These are phyloP conservation scores for Buceros bicornis DNA, from an alignment of 2,797 vertebrate species.

Conservation along the genomic window DNA sequence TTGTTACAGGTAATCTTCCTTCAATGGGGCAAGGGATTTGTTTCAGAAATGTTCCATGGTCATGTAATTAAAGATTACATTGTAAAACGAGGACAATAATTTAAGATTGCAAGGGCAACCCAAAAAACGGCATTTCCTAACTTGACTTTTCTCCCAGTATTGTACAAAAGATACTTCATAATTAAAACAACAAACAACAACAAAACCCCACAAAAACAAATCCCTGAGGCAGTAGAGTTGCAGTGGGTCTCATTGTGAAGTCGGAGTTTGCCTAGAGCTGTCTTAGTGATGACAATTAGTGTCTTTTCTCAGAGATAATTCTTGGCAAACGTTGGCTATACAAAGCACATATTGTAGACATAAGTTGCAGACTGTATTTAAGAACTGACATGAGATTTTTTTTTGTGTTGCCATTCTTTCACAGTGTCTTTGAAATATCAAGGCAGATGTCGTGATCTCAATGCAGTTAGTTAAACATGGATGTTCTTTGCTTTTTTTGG, in stretches of 20 bases:
- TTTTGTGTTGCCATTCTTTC: neutral
- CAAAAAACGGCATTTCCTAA: neutral
- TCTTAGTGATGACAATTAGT: neutral
- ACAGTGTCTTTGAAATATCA: neutral
- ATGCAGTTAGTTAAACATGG: neutral
- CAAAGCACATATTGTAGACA: neutral
- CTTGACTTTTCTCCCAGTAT: constrained; percentile 36
- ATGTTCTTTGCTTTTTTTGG: neutral
- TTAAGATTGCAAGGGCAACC: neutral
- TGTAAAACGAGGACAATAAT: constrained; percentile 6
- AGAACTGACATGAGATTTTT: neutral
- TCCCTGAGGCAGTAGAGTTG: neutral
- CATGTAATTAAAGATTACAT: neutral
- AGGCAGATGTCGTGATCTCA: neutral
- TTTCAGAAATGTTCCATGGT: neutral
- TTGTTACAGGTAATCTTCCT: neutral
- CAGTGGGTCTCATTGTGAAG: constrained; percentile 11
- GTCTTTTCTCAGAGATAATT: constrained; percentile 11
- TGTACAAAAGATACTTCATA: constrained; percentile 29
- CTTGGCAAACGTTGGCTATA: neutral
- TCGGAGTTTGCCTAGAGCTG: neutral
- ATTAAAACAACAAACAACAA: neutral
- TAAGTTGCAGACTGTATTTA: neutral
- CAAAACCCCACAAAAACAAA: neutral
- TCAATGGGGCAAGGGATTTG: neutral